These are phyloP conservation scores for Gymnodraco acuticeps DNA, from an alignment of 2,797 vertebrate species.

Conservation along the genomic window DNA sequence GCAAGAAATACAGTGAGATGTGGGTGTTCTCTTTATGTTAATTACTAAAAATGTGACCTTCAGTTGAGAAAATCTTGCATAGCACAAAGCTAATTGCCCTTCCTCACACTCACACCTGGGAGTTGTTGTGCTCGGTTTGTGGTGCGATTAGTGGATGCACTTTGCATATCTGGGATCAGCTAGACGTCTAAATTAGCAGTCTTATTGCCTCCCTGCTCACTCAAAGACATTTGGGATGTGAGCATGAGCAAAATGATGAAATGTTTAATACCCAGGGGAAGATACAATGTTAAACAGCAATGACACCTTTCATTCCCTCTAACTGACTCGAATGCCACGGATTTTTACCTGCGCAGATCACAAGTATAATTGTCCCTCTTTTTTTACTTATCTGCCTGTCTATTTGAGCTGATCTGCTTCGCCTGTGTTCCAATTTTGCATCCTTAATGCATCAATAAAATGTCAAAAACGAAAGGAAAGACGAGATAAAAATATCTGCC, in stretches of 20 bases:
- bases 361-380: slow-evolving; percentile 17
- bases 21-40: background rate
- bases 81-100: background rate
- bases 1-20: too few species aligned
- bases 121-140: slow-evolving; percentile 23
- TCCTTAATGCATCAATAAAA: slow-evolving; percentile 68
- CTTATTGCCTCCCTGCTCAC: slow-evolving; percentile 12
- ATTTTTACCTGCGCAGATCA: slow-evolving; percentile 39
- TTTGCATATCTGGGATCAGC: background rate
- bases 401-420: slow-evolving; percentile 32
- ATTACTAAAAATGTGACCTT: background rate
- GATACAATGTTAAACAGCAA: slow-evolving; percentile 7
- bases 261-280: background rate
- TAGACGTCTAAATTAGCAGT: slow-evolving; percentile 3
- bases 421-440: slow-evolving; percentile 47
- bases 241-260: slow-evolving; percentile 13
- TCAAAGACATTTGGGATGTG: slow-evolving; percentile 22
- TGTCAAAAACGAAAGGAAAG: slow-evolving; percentile 66
- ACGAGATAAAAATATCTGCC: slow-evolving; percentile 68
- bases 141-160: background rate
- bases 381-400: slow-evolving; percentile 26
- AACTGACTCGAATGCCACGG: background rate
- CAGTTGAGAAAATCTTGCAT: background rate
- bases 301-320: slow-evolving; percentile 39
- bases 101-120: slow-evolving; percentile 30